Conservation (phyloP, 1,140 invertebrate genomes). For the Drosophila nikananu region DNA sequence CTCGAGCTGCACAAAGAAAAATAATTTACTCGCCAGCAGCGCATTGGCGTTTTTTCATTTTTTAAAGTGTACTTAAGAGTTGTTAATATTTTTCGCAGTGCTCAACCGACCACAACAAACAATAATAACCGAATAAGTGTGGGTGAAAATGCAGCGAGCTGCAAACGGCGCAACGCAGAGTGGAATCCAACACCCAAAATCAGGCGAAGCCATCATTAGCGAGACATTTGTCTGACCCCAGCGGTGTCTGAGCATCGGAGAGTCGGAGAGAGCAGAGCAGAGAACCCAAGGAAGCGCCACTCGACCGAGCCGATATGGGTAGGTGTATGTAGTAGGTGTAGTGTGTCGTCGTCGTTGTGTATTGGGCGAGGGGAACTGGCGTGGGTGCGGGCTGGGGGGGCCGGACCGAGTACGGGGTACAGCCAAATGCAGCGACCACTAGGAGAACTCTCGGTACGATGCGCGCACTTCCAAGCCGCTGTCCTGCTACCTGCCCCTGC, state of each 20-base stretch:
- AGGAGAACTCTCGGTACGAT: slow-evolving; percentile 36
- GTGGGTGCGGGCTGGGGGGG: slow-evolving; percentile 20
- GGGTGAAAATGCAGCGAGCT: slow-evolving; percentile 50
- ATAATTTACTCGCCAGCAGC: slow-evolving; percentile 55
- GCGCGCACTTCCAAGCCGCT: slow-evolving; percentile 50
- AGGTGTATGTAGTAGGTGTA: slow-evolving; percentile 31
- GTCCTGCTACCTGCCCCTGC: slow-evolving; percentile 40
- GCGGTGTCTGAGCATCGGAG: slow-evolving; percentile 45
- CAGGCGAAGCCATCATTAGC: slow-evolving; percentile 46
- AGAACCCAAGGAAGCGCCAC: slow-evolving; percentile 45
- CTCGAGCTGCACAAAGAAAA: slow-evolving; percentile 54
- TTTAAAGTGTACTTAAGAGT: slow-evolving; percentile 55
- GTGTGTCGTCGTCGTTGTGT: slow-evolving; percentile 8
- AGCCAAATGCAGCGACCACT: slow-evolving; percentile 40
- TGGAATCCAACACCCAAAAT: slow-evolving; percentile 35
- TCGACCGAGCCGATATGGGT: slow-evolving; percentile 39
- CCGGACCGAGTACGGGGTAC: slow-evolving; percentile 31
- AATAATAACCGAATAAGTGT: slow-evolving; percentile 54
- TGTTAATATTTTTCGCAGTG: slow-evolving; percentile 62
- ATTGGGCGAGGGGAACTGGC: slow-evolving; percentile 10
- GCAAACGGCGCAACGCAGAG: slow-evolving; percentile 38
- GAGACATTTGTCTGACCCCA: slow-evolving; percentile 46
- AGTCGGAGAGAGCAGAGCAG: slow-evolving; percentile 26
- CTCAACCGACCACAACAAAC: slow-evolving; percentile 50
- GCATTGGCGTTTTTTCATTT: slow-evolving; percentile 45